These are phyloP conservation scores for Melanargia galathea DNA, from an alignment of 2,888 invertebrate genomes.

Conservation along the genomic window DNA sequence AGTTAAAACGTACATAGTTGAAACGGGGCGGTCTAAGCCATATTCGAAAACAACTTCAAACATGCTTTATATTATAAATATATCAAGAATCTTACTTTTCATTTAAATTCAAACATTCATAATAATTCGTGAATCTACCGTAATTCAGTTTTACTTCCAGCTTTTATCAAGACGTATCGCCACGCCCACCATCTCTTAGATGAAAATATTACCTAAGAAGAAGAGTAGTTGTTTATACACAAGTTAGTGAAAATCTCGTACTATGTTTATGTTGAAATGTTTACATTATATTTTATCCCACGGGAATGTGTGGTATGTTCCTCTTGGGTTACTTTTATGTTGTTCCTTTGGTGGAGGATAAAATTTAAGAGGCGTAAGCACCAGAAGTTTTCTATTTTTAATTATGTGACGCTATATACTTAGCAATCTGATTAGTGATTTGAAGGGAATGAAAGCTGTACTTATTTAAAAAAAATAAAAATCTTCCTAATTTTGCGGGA, in stretches of 20 bases:
- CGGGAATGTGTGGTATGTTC: slow-evolving; percentile 13
- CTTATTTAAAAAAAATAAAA: no score
- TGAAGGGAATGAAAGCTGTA: not conserved
- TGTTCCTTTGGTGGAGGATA: slow-evolving; percentile 7
- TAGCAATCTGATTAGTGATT: not conserved
- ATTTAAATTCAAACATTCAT: no score
- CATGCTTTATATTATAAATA: no score
- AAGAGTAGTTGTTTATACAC: slow-evolving; percentile 1
- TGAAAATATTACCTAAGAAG: not conserved
- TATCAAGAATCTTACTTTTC: no score
- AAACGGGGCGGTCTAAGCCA: no score
- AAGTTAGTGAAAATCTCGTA: slow-evolving; percentile 7
- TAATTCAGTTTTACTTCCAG: no score
- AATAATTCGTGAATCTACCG: no score
- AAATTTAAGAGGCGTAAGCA: not conserved
- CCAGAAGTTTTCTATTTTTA: not conserved
- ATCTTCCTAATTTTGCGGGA: no score
- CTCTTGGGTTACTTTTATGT: slow-evolving; percentile 14
- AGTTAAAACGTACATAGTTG: no score
- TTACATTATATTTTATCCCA: slow-evolving; percentile 26
- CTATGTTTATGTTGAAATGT: slow-evolving; percentile 20
- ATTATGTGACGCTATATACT: not conserved
- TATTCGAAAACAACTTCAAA: no score
- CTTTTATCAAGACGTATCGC: no score
- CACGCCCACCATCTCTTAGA: not conserved